Conservation (phyloP, 2,797 vertebrate genomes). For the Muscicapa striata region DNA sequence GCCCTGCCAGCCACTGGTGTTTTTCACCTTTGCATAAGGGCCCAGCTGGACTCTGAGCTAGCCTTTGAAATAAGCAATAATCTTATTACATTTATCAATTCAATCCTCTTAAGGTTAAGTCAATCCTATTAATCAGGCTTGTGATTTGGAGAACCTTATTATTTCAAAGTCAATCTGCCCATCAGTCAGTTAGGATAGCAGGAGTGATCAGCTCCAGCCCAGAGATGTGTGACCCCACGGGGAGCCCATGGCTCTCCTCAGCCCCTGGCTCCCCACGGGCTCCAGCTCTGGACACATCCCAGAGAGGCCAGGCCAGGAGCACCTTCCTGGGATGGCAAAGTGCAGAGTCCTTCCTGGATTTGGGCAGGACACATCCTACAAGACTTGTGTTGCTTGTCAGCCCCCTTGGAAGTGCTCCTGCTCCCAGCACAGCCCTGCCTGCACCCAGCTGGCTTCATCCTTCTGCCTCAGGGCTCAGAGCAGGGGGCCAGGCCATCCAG, state of each 20-base stretch:
- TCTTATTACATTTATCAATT: conserved; percentile 66
- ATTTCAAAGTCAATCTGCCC: conserved; percentile 44
- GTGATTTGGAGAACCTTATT: conserved; percentile 40
- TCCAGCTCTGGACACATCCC: neutral
- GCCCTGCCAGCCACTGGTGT: neutral
- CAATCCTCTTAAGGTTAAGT: conserved; percentile 69
- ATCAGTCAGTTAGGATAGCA: neutral
- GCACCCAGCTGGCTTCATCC: neutral
- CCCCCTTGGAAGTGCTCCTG: neutral
- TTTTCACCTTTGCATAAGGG: neutral
- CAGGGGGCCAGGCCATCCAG: neutral
- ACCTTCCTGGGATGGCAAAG: neutral
- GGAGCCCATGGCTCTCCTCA: accelerated
- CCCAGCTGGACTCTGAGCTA: conserved; percentile 2
- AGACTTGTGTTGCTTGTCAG: neutral
- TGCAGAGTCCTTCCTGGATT: neutral
- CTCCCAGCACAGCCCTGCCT: neutral
- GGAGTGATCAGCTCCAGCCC: neutral
- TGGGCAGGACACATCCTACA: accelerated
- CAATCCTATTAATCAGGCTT: conserved; percentile 68
- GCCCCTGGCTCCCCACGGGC: neutral
- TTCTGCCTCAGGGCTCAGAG: neutral
- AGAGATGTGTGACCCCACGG: accelerated
- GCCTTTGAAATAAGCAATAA: conserved; percentile 46
- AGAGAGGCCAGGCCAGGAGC: neutral